Percentiles rank a stretch among this genome's conserved stretches.
Evolutionary conservation across 2,888 invertebrate species (phyloP).

Genomic region (Unio pictorum): DNA sequence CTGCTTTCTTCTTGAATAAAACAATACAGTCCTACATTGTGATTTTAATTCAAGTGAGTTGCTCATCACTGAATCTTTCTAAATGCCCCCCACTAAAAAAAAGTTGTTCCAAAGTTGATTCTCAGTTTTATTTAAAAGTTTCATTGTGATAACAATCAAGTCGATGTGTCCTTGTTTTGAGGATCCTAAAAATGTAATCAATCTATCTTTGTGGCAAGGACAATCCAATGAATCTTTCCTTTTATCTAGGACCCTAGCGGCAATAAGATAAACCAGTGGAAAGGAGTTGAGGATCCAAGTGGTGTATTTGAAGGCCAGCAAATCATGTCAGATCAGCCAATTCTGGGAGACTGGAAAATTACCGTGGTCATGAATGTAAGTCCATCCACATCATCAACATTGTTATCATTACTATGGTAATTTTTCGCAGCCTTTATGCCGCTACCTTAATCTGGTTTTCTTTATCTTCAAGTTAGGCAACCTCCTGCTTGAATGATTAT

Average conservation of each 20-base stretch:
- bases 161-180: no score
- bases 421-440: background rate
- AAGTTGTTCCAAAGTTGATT: no score
- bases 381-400: background rate
- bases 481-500: background rate
- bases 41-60: no score
- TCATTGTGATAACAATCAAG: no score
- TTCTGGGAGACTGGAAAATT: slow-evolving; percentile 90
- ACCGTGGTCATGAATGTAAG: slow-evolving; percentile 73
- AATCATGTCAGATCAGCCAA: slow-evolving; percentile 85
- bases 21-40: no score
- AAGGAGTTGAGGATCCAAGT: slow-evolving; percentile 20
- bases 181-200: background rate
- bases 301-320: slow-evolving; percentile 85
- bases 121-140: no score
- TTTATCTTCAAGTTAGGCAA: background rate
- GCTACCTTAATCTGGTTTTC: no score
- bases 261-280: slow-evolving; percentile 87
- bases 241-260: slow-evolving; percentile 80
- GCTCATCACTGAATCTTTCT: no score
- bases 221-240: background rate
- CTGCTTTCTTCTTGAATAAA: no score
- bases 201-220: background rate
- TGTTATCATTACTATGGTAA: background rate
- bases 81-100: no score